Base-by-base conservation (phyloP, 2,113 vertebrate genomes). In the Psilopsiagon aurifrons region DNA sequence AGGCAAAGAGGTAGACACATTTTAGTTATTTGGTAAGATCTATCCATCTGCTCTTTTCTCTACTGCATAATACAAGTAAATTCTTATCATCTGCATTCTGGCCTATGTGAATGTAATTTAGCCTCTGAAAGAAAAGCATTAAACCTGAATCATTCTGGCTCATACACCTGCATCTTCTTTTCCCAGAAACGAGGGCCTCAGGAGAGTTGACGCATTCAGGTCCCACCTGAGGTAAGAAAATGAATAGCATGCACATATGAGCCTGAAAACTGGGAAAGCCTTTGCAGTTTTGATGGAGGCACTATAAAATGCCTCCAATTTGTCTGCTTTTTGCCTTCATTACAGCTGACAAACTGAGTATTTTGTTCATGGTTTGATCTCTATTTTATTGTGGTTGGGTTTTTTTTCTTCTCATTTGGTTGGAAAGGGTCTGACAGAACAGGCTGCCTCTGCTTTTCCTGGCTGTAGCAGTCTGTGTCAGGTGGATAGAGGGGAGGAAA, bases 321-420 rank as follows among this genome's bases (percentile, higher is more conserved):
- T 54, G 15, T 10, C 10, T 47, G 52, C 8, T 54, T 79, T 55
- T 85, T 63, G 20, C 52, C 13, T 39, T 88, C 31, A 24, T n/a
- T 51, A 15, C 17, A 47, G 59, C 44, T 37, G 33, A 77, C 35
- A 87, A 84, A 33, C 2, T 3, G 11, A 35, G 0, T 0, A 6
- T 37, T 91, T 70, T 54, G 16, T 54, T 71, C 22, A 31, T 51
- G 18, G 4, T 28, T 85, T 59, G 28, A 8, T 41, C 15, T 79
- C 22, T 59, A 1, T 59, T 76, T 83, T 25, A 6, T 41, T 6
- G 17, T n/a, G 15, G 20, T 9, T 23, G 9, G 4, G 1, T 0
- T 44, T 70, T 23, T 49, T 60, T 35, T 3, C 12, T 68, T 55
- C 24, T 75, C 0, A 0, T 54, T 88, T 75, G 23, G 17, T 84